Conservation (phyloP, 2,797 vertebrate genomes). For the Sus cebifrons region DNA sequence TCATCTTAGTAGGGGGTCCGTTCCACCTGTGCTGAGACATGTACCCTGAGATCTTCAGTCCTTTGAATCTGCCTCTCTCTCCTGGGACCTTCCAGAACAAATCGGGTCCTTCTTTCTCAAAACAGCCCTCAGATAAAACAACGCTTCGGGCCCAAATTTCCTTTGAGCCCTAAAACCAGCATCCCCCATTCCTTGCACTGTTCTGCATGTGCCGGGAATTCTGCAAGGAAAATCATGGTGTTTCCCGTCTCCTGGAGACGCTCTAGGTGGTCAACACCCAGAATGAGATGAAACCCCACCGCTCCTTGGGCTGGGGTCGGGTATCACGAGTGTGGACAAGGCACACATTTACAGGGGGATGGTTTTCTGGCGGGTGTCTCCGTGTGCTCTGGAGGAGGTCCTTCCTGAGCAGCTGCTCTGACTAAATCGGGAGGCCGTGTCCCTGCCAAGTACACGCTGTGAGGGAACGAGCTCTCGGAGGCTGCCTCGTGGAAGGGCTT, state of each 20-base stretch:
- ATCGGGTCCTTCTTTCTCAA: not conserved
- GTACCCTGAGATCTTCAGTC: not conserved
- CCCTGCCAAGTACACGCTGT: conserved; percentile 84
- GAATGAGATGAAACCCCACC: not conserved
- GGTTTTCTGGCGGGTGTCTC: conserved; percentile 67
- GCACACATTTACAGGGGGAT: not conserved
- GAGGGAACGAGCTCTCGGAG: conserved; percentile 75
- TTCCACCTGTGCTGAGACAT: not conserved
- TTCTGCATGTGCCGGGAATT: not conserved
- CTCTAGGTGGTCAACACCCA: not conserved
- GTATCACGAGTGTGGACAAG: not conserved
- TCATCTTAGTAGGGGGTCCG: not conserved
- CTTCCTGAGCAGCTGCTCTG: conserved; percentile 85
- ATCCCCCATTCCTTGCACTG: not conserved
- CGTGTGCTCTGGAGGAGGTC: conserved; percentile 73
- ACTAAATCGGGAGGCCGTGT: conserved; percentile 79
- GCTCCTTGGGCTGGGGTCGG: not conserved
- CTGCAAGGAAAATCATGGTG: not conserved
- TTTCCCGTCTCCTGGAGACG: not conserved
- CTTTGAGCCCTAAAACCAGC: not conserved
- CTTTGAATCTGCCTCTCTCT: not conserved
- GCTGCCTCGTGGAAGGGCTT: conserved; percentile 60
- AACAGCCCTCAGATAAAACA: not conserved
- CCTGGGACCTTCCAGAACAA: not conserved
- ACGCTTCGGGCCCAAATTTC: not conserved